Evolutionary conservation across 2,888 invertebrate genomes (phyloP).

Genomic region (Parasteatoda lunata): DNA sequence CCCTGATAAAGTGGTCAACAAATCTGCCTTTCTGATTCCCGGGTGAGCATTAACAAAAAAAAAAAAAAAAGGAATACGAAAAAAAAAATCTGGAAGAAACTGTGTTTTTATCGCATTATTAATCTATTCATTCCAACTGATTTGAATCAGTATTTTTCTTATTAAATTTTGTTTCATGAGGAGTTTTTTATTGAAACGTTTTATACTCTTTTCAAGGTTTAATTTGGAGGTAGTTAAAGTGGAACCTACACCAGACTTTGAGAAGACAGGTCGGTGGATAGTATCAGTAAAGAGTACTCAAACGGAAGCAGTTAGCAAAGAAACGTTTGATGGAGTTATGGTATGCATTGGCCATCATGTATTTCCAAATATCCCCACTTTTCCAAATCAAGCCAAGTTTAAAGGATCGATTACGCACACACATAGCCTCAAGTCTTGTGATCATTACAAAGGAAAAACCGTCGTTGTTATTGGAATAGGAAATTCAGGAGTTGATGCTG

Average conservation of each 20-base stretch:
- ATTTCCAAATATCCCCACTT: neutral
- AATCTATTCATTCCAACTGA: no score
- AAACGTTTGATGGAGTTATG: neutral
- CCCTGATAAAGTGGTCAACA: no score
- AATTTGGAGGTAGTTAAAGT: constrained; percentile 71
- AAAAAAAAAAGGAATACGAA: no score
- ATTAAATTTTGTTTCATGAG: no score
- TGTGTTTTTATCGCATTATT: no score
- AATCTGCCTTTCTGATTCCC: no score
- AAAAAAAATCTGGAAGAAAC: no score
- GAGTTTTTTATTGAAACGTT: neutral
- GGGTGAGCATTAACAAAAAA: no score
- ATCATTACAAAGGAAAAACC: neutral
- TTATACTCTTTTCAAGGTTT: constrained; percentile 59
- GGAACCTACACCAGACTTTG: constrained; percentile 36
- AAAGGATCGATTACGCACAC: neutral
- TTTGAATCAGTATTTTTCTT: no score
- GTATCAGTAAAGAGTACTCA: constrained; percentile 36
- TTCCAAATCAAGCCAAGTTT: neutral
- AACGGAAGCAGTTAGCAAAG: neutral
- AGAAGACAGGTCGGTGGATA: constrained; percentile 66
- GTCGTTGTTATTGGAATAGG: constrained; percentile 71
- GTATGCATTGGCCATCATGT: constrained; percentile 2
- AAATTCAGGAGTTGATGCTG: constrained; percentile 75
- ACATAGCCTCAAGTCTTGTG: neutral